Evolutionary conservation across 2,797 vertebrate genomes (phyloP).

Genomic region (Hapalemur alaotrensis): DNA sequence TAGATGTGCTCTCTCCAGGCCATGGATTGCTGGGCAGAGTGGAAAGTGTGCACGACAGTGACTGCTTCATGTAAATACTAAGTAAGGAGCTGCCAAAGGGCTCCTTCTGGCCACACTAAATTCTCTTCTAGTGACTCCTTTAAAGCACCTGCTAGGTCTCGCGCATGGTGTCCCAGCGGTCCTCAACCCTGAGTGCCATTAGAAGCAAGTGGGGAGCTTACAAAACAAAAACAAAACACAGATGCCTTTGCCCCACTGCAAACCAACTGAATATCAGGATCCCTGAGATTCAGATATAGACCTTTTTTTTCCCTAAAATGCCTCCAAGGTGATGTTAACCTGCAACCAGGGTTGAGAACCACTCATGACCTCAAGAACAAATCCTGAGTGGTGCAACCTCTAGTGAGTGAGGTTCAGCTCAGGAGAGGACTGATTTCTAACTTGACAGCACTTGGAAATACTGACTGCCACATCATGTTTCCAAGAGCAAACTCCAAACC

Average conservation of each 20-base stretch:
- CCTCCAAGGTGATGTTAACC: background rate
- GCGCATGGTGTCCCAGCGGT: background rate
- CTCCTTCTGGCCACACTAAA: background rate
- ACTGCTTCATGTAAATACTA: background rate
- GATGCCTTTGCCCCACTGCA: background rate
- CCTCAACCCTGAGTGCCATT: background rate
- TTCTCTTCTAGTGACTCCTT: background rate
- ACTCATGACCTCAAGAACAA: background rate
- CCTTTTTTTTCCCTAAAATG: background rate
- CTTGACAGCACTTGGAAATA: background rate
- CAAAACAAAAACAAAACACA: background rate
- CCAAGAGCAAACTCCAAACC: background rate
- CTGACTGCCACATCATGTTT: background rate
- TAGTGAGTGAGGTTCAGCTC: conserved; percentile 55
- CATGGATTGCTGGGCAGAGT: fast-evolving
- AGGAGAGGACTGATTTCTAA: background rate
- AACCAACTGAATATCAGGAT: background rate
- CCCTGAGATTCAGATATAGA: background rate
- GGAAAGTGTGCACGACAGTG: background rate
- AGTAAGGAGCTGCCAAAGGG: background rate
- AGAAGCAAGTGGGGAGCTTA: background rate
- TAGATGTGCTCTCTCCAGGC: background rate
- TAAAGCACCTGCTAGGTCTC: background rate
- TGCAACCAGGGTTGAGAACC: background rate
- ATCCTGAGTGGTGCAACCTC: background rate